phyloP scores from a whole-genome alignment of 2,797 vertebrate species.

The Typhlichthys eigenmanni region DNA sequence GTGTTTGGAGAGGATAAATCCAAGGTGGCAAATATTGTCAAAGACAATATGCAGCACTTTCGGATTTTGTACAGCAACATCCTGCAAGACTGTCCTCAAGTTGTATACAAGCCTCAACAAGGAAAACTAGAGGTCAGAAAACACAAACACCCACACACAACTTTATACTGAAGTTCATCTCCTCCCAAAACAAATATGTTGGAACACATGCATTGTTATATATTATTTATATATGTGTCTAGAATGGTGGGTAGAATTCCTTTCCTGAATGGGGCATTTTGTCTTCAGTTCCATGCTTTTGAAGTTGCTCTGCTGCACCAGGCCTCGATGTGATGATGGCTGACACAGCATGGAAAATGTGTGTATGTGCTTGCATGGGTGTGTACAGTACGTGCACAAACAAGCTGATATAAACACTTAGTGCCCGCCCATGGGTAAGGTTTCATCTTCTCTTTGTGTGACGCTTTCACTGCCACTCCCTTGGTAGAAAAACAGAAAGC shows the following conservation, averaged over 20 bases:
- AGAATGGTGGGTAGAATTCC: no score
- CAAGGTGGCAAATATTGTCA: slow-evolving; percentile 92
- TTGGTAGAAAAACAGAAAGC: background rate
- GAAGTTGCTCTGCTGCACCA: background rate
- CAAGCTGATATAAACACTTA: background rate
- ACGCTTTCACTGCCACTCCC: slow-evolving; percentile 21
- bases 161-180: background rate
- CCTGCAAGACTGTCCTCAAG: slow-evolving; percentile 88
- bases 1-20: slow-evolving; percentile 90
- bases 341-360: background rate
- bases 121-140: slow-evolving; percentile 88
- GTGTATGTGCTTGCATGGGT: background rate
- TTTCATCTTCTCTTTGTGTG: background rate
- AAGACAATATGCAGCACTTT: slow-evolving; percentile 86
- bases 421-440: background rate
- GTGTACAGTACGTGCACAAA: background rate
- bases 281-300: background rate
- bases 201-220: background rate
- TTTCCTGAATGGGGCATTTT: background rate
- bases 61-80: slow-evolving; percentile 87
- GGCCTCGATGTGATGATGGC: background rate
- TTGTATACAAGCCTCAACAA: slow-evolving; percentile 89
- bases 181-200: background rate
- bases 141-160: background rate
- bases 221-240: no score